Conservation (phyloP, 2,888 invertebrate species). For the Lordiphosa fenestrarum region DNA sequence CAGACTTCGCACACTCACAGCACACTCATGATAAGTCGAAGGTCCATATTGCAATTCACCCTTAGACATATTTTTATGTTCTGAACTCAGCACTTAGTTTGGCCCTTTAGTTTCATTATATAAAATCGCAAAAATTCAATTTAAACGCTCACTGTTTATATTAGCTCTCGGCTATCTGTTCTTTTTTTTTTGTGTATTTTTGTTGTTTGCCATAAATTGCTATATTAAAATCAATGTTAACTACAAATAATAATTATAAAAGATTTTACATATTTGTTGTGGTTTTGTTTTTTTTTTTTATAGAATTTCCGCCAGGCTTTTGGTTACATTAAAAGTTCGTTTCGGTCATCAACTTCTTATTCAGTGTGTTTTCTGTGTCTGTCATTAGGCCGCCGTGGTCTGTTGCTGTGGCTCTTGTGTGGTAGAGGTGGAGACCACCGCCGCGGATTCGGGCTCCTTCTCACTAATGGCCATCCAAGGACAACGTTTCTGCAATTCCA, state of each 20-base stretch:
- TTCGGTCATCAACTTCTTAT: slow-evolving; percentile 19
- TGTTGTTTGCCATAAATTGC: slow-evolving; percentile 41
- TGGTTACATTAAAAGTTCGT: slow-evolving; percentile 43
- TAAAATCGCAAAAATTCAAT: too few species aligned
- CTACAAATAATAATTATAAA: slow-evolving; percentile 43
- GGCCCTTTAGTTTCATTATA: too few species aligned
- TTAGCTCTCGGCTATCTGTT: too few species aligned
- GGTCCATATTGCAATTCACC: too few species aligned
- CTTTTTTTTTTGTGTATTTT: too few species aligned
- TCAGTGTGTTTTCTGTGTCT: background rate
- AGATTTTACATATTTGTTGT: slow-evolving; percentile 6
- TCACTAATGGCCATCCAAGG: slow-evolving; percentile 88
- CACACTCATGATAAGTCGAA: too few species aligned
- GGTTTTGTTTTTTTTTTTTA: slow-evolving; percentile 34
- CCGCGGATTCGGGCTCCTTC: slow-evolving; percentile 82
- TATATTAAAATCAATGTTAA: slow-evolving; percentile 34
- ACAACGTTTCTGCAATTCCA: slow-evolving; percentile 89
- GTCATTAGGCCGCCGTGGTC: slow-evolving; percentile 73
- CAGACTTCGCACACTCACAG: too few species aligned
- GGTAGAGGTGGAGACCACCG: slow-evolving; percentile 78
- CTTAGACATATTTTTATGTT: too few species aligned
- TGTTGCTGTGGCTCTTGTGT: slow-evolving; percentile 70
- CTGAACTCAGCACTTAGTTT: too few species aligned
- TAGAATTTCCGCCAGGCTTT: slow-evolving; percentile 32
- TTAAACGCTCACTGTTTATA: too few species aligned